Evolutionary conservation across 2,113 vertebrate genomes (phyloP), one percentile per base, ranked within the genome.

Genomic region (Azemiops feae): DNA sequence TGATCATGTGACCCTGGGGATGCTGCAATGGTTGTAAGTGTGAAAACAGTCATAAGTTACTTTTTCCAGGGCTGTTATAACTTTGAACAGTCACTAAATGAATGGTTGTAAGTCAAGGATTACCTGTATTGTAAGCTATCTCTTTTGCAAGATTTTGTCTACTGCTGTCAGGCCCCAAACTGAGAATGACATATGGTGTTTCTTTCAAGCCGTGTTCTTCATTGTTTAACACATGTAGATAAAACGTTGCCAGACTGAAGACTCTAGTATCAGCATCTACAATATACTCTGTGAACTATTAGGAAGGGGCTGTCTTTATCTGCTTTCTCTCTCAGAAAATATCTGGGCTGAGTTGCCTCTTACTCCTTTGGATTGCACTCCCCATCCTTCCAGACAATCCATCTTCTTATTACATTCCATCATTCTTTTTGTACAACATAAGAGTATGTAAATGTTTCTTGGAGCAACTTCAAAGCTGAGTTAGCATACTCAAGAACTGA

Each of bases 401-500:
- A 64, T 64, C 60, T 64, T 30, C 27, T 64, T 64, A 64, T 64
- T 12, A 64, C 27, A 64, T 64, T 12, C 27, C 60, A 64, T 64
- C 47, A 25, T 45, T 74, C 0, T 50, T 39, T 89, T n/a, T 74
- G 4, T 58, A 2, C 1, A 0, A 7, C 25, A 45, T 1, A 50
- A 2, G 54, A 87, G 55, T 0, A 9, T 88, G 18, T 54, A 74
- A 54, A 3, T 1, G n/a, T 50, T 54, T 95, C 12, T 43, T 45
- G 20, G 53, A 92, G 87, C 3, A n/a, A 1, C 50, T 91, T 74
- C 81, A 52, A 54, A 87, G 86, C 14, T 43, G 89, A 74, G 3
- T 50, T 1, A 0, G 85, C 0, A 0, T 3, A 3, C 87, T 81
- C 47, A 89, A 20, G 5, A 12, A 85, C 2, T 1, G 57, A 69